These are phyloP conservation scores for Tolmerus cingulatus DNA, from an alignment of 2,888 invertebrate genomes.

Conservation along the genomic window DNA sequence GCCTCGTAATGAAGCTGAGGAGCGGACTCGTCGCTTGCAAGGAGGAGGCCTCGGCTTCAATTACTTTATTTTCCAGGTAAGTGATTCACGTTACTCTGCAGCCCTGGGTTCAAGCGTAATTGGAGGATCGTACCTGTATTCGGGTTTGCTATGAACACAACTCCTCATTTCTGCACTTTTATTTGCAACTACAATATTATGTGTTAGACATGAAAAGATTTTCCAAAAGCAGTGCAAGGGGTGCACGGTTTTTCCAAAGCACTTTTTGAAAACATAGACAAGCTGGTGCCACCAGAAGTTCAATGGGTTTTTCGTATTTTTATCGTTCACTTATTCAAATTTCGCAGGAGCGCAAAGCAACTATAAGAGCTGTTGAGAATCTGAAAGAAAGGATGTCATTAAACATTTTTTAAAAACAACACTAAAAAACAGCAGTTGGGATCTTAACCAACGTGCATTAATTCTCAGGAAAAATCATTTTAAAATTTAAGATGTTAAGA, in stretches of 20 bases:
- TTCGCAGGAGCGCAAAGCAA: background rate
- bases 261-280: background rate
- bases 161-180: background rate
- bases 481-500: too few species aligned
- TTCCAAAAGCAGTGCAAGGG: background rate
- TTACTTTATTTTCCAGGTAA: background rate
- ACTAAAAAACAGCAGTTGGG: background rate
- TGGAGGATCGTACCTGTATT: background rate
- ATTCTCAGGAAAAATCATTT: too few species aligned
- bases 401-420: background rate
- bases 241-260: background rate
- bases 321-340: background rate
- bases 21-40: background rate
- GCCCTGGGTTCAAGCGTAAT: background rate
- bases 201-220: background rate
- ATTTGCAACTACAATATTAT: too few species aligned
- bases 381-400: background rate
- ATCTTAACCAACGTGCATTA: background rate
- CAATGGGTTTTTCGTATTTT: background rate
- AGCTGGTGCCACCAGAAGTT: background rate
- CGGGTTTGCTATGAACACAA: background rate
- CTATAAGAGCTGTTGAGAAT: constrained; percentile 10
- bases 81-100: background rate
- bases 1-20: background rate
- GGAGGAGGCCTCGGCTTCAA: background rate